These are phyloP conservation scores for Macaca mulatta DNA, from an alignment of 2,113 vertebrate species.

Conservation along the genomic window DNA sequence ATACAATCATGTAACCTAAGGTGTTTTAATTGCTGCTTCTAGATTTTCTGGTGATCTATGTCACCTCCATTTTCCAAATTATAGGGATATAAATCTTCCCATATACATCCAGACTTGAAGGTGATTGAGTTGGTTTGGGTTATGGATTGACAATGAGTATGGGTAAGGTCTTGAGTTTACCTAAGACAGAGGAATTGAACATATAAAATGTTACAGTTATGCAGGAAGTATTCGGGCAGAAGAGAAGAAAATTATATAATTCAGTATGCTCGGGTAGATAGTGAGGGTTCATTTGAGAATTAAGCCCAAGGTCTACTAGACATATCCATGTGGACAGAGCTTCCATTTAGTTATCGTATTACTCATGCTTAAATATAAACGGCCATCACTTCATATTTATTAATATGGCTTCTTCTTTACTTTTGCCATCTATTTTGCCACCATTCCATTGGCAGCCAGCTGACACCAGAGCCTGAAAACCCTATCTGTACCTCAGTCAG, in stretches of 20 bases:
- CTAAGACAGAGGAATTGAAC: background rate
- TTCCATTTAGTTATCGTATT: background rate
- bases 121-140: background rate
- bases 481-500: background rate
- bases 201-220: background rate
- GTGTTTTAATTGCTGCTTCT: background rate
- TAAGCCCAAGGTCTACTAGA: background rate
- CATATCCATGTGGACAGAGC: background rate
- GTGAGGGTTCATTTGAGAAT: background rate
- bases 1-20: background rate
- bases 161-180: background rate
- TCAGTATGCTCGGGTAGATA: background rate
- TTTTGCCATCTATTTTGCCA: background rate
- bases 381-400: background rate
- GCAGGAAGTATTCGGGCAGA: background rate
- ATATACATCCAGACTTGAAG: background rate
- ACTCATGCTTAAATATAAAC: background rate
- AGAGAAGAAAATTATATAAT: background rate
- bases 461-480: background rate
- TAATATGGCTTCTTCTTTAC: background rate
- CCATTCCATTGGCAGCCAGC: background rate
- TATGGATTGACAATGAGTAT: background rate
- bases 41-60: background rate
- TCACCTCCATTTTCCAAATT: background rate
- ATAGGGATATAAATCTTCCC: background rate